phyloP scores from a whole-genome alignment of 2,113 vertebrate genomes.

The Semicossyphus pulcher region DNA sequence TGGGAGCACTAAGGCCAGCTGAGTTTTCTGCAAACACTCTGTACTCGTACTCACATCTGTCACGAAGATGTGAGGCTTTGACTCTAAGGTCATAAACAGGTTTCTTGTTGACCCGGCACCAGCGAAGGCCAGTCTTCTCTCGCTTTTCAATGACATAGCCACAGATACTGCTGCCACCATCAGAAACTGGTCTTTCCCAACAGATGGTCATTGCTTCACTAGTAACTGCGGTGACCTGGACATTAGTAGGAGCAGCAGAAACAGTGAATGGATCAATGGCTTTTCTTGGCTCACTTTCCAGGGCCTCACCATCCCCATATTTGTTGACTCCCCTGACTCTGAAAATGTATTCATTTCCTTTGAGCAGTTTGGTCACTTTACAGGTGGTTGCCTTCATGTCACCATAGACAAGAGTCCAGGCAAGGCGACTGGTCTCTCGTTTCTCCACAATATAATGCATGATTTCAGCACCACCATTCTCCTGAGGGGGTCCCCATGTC shows the following conservation, averaged over 20 bases:
- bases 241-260: constrained; percentile 89
- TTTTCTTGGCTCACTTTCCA: constrained; percentile 92
- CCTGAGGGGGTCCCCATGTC: constrained; percentile 94
- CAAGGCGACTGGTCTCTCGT: constrained; percentile 95
- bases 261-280: constrained; percentile 94
- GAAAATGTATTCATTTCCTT: constrained; percentile 98
- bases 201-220: constrained; percentile 96
- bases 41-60: constrained; percentile 96
- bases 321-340: constrained; percentile 97
- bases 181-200: constrained; percentile 94
- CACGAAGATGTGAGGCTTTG: constrained; percentile 92
- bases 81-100: constrained; percentile 98
- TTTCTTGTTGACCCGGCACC: constrained; percentile 98
- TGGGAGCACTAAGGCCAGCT: constrained; percentile 94
- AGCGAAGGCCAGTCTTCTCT: constrained; percentile 94
- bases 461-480: constrained; percentile 96
- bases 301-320: constrained; percentile 92
- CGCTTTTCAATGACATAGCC: constrained; percentile 96
- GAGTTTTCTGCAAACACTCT: constrained; percentile 97
- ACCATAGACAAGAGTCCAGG: constrained; percentile 94
- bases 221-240: constrained; percentile 93
- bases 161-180: constrained; percentile 94
- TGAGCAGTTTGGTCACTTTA: constrained; percentile 96
- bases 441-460: constrained; percentile 97
- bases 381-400: constrained; percentile 95